A percentile compares a stretch with the other conserved stretches of the same genome.
Evolutionary conservation across 2,888 invertebrate species (phyloP).

Genomic region (Cryptops parisi): DNA sequence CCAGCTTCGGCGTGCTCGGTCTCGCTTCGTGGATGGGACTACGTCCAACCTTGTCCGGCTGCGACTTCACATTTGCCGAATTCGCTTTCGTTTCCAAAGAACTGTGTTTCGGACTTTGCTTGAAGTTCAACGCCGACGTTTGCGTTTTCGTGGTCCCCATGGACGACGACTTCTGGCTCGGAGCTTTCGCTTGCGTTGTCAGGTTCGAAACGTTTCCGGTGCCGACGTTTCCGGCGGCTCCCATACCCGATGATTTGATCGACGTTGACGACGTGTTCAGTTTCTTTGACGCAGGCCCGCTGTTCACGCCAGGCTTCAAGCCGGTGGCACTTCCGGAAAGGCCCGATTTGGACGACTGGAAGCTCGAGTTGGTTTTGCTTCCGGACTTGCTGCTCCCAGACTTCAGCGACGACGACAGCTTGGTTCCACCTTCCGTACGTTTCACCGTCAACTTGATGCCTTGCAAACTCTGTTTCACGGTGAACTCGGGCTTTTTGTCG

Average conservation of each 20-base stretch:
- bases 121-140: not conserved
- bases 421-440: slow-evolving; percentile 50
- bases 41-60: slow-evolving; percentile 1
- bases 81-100: not conserved
- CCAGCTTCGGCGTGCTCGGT: slow-evolving; percentile 8
- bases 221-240: not conserved
- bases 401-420: slow-evolving; percentile 14
- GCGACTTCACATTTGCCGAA: not conserved
- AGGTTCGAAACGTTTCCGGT: not conserved
- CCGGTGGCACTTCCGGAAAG: slow-evolving; percentile 37
- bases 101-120: not conserved
- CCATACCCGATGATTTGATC: not conserved
- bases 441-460: slow-evolving; percentile 86
- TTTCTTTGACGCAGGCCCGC: slow-evolving; percentile 72
- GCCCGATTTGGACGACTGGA: not conserved
- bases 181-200: not conserved
- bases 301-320: slow-evolving; percentile 67
- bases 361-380: slow-evolving; percentile 19
- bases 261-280: not conserved
- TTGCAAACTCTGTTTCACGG: slow-evolving; percentile 75
- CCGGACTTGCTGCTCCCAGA: slow-evolving; percentile 22
- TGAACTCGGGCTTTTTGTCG: slow-evolving; percentile 38
- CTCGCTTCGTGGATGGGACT: slow-evolving; percentile 6
- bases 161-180: not conserved
- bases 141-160: not conserved